Percentiles rank a stretch among this genome's conserved stretches.
These are phyloP conservation scores for Potamilus streckersoni DNA, from an alignment of 1,140 invertebrate genomes.

Conservation along the genomic window DNA sequence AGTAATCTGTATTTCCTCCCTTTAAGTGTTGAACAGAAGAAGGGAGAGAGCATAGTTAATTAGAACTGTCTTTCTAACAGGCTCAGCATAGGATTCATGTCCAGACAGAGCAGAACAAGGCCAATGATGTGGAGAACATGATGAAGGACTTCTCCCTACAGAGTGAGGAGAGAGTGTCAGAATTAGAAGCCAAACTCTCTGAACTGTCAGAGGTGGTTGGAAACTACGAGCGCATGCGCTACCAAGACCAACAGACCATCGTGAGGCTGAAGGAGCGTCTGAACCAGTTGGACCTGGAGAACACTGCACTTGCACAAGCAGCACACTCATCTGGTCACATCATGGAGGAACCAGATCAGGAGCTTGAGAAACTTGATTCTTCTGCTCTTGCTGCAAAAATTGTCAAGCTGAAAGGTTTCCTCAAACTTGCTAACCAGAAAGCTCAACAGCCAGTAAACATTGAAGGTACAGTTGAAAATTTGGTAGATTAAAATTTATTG, in stretches of 20 bases:
- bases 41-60: too few species aligned
- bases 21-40: too few species aligned
- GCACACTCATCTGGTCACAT: constrained; percentile 28
- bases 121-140: constrained; percentile 60
- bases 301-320: constrained; percentile 58
- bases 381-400: constrained; percentile 63
- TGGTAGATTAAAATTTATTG: neutral
- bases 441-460: constrained; percentile 67
- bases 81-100: constrained; percentile 70
- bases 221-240: constrained; percentile 79
- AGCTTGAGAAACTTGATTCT: constrained; percentile 49
- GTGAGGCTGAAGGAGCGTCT: constrained; percentile 75
- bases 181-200: constrained; percentile 81
- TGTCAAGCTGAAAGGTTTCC: constrained; percentile 55
- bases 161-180: constrained; percentile 81
- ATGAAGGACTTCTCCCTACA: constrained; percentile 59
- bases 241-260: constrained; percentile 82
- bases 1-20: too few species aligned
- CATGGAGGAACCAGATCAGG: constrained; percentile 15
- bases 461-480: constrained; percentile 54
- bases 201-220: constrained; percentile 85
- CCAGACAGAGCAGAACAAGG: constrained; percentile 60
- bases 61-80: constrained; percentile 17
- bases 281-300: constrained; percentile 67
- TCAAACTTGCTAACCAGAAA: constrained; percentile 61